phyloP scores from a whole-genome alignment of 92 coral and sea anemone species.

The Parazoanthus swiftii region DNA sequence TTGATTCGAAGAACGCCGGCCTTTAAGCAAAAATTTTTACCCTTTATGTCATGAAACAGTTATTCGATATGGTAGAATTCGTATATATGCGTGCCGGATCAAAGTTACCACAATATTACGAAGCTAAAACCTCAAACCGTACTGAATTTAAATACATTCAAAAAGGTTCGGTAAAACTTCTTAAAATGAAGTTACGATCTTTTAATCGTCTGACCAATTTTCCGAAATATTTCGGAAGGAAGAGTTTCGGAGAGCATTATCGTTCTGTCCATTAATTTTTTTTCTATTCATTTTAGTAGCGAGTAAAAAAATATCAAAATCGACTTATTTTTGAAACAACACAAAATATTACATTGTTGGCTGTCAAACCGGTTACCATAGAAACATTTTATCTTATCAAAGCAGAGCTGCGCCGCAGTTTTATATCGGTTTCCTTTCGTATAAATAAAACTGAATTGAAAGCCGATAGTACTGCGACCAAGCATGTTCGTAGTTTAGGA shows the following conservation, averaged over 20 bases:
- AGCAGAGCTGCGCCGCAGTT: neutral
- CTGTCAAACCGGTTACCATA: conserved; percentile 14
- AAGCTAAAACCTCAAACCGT: neutral
- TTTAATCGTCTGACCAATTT: neutral
- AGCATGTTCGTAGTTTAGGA: neutral
- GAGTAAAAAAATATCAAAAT: neutral
- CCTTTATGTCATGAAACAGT: neutral
- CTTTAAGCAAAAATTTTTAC: neutral
- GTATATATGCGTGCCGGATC: neutral
- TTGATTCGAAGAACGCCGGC: neutral
- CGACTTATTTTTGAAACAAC: conserved; percentile 15
- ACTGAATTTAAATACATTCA: too few relatives aligned
- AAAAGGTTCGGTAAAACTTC: neutral
- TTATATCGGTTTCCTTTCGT: neutral
- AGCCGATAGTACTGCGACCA: neutral
- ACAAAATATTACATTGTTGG: conserved; percentile 5
- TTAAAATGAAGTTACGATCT: neutral
- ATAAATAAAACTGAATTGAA: too few relatives aligned
- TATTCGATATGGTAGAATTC: neutral
- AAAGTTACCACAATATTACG: neutral
- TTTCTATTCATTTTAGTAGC: neutral
- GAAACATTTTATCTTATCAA: neutral
- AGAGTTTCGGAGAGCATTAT: neutral
- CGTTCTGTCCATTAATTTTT: neutral
- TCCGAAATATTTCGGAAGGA: neutral